These are phyloP conservation scores for Drosophila infuscata DNA, from an alignment of 2,888 invertebrate species.

Conservation along the genomic window DNA sequence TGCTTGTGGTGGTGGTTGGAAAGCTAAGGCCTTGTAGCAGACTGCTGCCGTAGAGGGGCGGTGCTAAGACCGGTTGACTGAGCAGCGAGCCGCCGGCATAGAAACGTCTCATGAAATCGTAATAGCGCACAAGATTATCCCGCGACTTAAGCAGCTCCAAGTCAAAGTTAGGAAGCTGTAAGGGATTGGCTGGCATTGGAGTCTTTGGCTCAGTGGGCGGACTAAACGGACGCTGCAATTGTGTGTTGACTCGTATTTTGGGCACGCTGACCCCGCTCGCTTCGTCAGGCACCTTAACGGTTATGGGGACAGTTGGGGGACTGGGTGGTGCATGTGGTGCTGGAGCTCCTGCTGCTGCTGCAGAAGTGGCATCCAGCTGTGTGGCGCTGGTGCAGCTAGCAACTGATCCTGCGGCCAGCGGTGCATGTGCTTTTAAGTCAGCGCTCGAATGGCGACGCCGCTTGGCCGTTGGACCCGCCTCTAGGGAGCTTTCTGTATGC, in stretches of 20 bases:
- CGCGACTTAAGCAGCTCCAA: conserved; percentile 79
- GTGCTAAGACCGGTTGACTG: conserved; percentile 70
- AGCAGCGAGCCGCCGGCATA: conserved; percentile 74
- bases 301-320: conserved; percentile 18
- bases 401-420: conserved; percentile 31
- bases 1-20: conserved; percentile 50
- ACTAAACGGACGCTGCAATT: conserved; percentile 77
- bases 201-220: conserved; percentile 48
- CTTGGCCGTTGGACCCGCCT: conserved; percentile 76
- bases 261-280: conserved; percentile 59
- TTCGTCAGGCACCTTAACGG: conserved; percentile 33
- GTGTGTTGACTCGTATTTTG: conserved; percentile 79
- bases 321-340: conserved; percentile 14
- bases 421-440: conserved; percentile 58
- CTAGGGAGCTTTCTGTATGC: conserved; percentile 82
- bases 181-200: conserved; percentile 3
- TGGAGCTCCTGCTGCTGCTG: neutral
- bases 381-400: conserved; percentile 37
- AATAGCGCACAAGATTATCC: conserved; percentile 82
- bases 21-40: conserved; percentile 67
- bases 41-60: conserved; percentile 70
- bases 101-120: conserved; percentile 83
- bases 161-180: conserved; percentile 61
- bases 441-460: conserved; percentile 74
- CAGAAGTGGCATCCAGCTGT: conserved; percentile 18